Conservation (phyloP, 2,888 invertebrate genomes). For the Brachyopa scutellaris region DNA sequence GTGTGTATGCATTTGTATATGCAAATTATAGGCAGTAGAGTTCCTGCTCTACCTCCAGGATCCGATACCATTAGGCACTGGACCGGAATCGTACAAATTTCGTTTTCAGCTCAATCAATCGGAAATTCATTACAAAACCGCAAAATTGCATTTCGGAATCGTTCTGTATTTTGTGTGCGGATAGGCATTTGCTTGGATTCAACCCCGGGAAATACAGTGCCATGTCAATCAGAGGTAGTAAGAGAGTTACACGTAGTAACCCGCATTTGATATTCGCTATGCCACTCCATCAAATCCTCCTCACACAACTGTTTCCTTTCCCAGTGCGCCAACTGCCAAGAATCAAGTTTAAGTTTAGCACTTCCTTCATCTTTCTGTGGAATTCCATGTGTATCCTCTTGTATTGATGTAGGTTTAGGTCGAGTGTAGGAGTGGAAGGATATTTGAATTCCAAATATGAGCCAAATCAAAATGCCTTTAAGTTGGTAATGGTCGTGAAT, state of each 20-base stretch:
- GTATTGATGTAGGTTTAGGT: conserved; percentile 31
- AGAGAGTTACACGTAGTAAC: conserved; percentile 9
- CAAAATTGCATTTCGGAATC: conserved; percentile 68
- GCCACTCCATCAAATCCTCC: conserved; percentile 58
- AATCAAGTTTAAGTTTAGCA: conserved; percentile 53
- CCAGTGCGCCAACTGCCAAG: conserved; percentile 4
- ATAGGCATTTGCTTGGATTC: conserved; percentile 29
- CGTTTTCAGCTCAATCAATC: conserved; percentile 72
- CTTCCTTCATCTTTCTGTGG: conserved; percentile 2
- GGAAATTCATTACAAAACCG: conserved; percentile 71
- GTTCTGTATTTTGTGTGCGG: background rate
- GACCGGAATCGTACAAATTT: conserved; percentile 69
- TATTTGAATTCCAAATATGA: conserved; percentile 66
- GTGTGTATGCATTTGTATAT: background rate
- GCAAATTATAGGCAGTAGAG: conserved; percentile 6
- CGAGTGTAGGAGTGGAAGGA: background rate
- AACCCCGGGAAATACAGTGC: background rate
- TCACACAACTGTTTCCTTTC: conserved; percentile 40
- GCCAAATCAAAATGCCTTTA: conserved; percentile 63
- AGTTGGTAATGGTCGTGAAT: conserved; percentile 55
- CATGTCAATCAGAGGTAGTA: conserved; percentile 2
- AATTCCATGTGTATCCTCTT: conserved; percentile 16
- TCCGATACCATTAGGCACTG: conserved; percentile 32
- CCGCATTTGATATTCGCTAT: conserved; percentile 46
- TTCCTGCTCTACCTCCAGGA: conserved; percentile 17